Evolutionary conservation across 2,113 vertebrate genomes (phyloP), one percentile per base, ranked within the genome.

Genomic region (Mesoclemmys tuberculata): DNA sequence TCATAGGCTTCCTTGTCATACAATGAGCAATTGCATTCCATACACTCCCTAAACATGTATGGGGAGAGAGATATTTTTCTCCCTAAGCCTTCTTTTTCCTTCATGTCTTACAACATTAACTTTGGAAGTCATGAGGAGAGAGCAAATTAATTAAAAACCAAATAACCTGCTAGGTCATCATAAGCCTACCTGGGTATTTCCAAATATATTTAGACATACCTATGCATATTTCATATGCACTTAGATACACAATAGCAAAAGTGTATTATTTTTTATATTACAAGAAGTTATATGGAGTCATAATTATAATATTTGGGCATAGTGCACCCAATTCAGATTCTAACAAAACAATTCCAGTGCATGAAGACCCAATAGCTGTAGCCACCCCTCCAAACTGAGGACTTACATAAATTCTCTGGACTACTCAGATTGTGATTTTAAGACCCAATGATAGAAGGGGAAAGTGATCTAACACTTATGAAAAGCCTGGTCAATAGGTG

Each of bases 391-490:
- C 38, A 2, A 46, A 61, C 52, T n/a, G 26, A 51, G n/a, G 24
- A 44, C 4, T 58, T 78, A 1, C 0, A 1, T 19, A 46, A 26
- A 16, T 0, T 3, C 27, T 68, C 75, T 48, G 16, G 0, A 1
- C 52, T 1, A 0, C 58, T 82, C 41, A 77, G 54, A 1, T 1
- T 24, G 5, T 78, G 5, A 10, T 2, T 29, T 77, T 46, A 51
- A n/a, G 16, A 18, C 29, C 74, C 46, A 61, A 49, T 0, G 0
- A 1, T n/a, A 58, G 48, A 48, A 58, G 52, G 14, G 22, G 5
- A 80, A 85, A 82, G 51, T 4, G 52, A 10, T 31, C 18, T 19
- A 54, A 51, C 2, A 5, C 29, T 56, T 10, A 14, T 0, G 5
- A 91, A 64, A 18, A 21, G n/a, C 18, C 16, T 52, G 31, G 46